These are phyloP conservation scores for Trilocha varians DNA, from an alignment of 2,888 invertebrate species.

Conservation along the genomic window DNA sequence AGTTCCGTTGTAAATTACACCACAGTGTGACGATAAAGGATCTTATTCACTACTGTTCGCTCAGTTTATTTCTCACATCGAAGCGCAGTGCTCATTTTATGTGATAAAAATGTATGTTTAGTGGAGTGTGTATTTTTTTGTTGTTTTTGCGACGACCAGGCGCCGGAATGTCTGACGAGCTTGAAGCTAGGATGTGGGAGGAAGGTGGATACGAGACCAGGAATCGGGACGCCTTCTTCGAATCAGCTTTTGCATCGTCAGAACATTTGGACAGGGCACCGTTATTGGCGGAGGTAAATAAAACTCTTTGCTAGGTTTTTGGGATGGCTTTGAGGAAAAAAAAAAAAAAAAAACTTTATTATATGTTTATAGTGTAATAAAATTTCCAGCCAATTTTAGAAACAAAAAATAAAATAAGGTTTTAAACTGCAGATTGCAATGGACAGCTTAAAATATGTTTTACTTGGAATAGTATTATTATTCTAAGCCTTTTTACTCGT, in stretches of 20 bases:
- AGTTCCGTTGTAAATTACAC: conserved; percentile 18
- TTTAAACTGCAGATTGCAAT: too few species aligned
- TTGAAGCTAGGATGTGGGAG: conserved; percentile 67
- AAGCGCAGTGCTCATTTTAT: conserved; percentile 6
- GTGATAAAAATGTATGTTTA: conserved; percentile 4
- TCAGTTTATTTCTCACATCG: conserved; percentile 7
- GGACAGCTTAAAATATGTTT: too few species aligned
- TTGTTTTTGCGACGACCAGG: conserved; percentile 27
- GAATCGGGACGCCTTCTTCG: conserved; percentile 49
- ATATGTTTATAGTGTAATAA: too few species aligned
- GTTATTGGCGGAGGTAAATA: conserved; percentile 56
- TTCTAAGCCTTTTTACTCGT: too few species aligned
- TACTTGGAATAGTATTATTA: too few species aligned
- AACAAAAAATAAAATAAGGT: too few species aligned
- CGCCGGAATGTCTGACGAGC: conserved; percentile 71
- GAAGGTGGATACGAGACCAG: conserved; percentile 55
- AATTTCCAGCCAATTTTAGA: too few species aligned
- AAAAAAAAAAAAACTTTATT: conserved; percentile 1
- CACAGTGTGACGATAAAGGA: conserved; percentile 20
- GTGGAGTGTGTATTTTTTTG: conserved; percentile 9
- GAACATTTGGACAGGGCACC: conserved; percentile 63
- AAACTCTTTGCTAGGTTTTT: conserved; percentile 8
- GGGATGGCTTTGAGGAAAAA: background rate
- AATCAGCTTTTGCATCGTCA: conserved; percentile 59
- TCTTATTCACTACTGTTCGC: conserved; percentile 6